A percentile compares a stretch with the other conserved stretches of the same genome.
Conservation (phyloP, 2,888 invertebrate genomes). For the Idaea aversata region DNA sequence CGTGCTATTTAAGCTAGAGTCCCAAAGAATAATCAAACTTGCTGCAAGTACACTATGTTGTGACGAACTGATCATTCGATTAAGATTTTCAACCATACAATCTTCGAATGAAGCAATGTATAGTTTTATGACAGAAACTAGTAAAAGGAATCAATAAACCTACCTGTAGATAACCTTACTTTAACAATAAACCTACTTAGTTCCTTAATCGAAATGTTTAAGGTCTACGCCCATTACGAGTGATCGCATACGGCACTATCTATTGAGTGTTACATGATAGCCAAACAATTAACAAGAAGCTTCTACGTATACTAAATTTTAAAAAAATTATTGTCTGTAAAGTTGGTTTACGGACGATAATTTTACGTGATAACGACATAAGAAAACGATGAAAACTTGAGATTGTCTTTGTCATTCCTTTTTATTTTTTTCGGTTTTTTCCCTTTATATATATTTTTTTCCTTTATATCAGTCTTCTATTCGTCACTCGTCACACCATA, state of each 20-base stretch:
- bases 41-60: neutral
- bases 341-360: too few relatives aligned
- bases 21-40: too few relatives aligned
- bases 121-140: slow-evolving; percentile 5
- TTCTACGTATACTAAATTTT: too few relatives aligned
- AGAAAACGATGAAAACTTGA: too few relatives aligned
- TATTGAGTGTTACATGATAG: neutral
- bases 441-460: too few relatives aligned
- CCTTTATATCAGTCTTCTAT: too few relatives aligned
- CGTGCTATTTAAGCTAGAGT: too few relatives aligned
- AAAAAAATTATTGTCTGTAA: too few relatives aligned
- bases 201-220: neutral
- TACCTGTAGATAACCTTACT: neutral
- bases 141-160: neutral
- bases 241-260: neutral
- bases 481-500: too few relatives aligned
- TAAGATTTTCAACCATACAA: neutral
- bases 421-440: too few relatives aligned
- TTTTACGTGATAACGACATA: too few relatives aligned
- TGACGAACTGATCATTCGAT: neutral
- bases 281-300: neutral
- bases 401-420: too few relatives aligned
- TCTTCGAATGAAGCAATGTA: neutral
- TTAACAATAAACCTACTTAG: neutral
- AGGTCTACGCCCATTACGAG: neutral